A percentile compares a stretch with the other conserved stretches of the same genome.
phyloP scores from a whole-genome alignment of 2,888 invertebrate genomes.

The Herminia tarsipennalis region DNA sequence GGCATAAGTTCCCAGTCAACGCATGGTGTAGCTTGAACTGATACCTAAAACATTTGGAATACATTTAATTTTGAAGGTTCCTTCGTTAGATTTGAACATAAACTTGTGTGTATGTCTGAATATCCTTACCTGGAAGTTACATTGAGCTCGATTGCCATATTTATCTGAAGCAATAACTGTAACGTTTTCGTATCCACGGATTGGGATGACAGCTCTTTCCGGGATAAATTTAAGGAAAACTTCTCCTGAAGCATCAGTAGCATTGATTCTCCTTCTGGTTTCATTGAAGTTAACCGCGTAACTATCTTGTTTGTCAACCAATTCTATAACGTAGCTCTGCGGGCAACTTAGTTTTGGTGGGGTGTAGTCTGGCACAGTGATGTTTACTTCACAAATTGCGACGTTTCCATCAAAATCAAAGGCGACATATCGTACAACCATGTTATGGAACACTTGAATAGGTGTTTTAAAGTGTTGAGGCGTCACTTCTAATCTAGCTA shows the following conservation, averaged over 20 bases:
- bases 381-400: constrained; percentile 98
- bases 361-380: constrained; percentile 97
- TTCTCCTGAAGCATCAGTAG: constrained; percentile 95
- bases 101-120: neutral
- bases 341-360: constrained; percentile 96
- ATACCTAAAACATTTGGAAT: constrained; percentile 84
- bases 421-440: constrained; percentile 97
- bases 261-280: constrained; percentile 92
- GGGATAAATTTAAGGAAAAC: constrained; percentile 93
- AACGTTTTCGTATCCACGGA: constrained; percentile 96
- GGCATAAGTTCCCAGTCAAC: constrained; percentile 97
- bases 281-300: constrained; percentile 97
- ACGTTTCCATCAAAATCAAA: constrained; percentile 99
- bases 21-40: constrained; percentile 96
- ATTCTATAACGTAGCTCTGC: constrained; percentile 96
- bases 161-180: constrained; percentile 95
- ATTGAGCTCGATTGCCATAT: constrained; percentile 94
- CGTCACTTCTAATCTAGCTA: constrained; percentile 96
- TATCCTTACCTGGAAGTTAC: constrained; percentile 93
- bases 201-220: constrained; percentile 93
- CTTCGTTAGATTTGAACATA: neutral
- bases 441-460: constrained; percentile 94
- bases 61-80: neutral
- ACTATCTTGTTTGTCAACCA: constrained; percentile 95
- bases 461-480: constrained; percentile 96